These are phyloP conservation scores for Masticophis lateralis DNA, from an alignment of 2,797 vertebrate species.

Conservation along the genomic window DNA sequence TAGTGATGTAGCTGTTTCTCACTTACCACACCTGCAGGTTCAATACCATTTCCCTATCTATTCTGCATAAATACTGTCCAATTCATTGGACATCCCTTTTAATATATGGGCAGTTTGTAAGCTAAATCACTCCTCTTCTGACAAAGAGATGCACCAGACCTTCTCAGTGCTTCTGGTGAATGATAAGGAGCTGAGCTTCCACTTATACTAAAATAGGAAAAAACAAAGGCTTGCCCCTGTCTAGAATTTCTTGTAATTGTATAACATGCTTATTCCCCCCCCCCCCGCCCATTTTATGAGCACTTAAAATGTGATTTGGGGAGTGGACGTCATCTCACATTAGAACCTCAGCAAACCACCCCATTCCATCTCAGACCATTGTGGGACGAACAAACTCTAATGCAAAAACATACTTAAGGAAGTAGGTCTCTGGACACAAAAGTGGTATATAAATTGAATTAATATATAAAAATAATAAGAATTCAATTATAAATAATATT, in stretches of 20 bases:
- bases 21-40: neutral
- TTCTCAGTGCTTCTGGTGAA: neutral
- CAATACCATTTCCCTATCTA: neutral
- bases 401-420: neutral
- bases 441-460: neutral
- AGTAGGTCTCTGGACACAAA: neutral
- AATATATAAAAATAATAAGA: neutral
- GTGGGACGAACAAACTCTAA: neutral
- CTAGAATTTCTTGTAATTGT: neutral
- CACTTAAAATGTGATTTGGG: neutral
- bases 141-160: neutral
- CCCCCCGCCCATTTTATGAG: no score
- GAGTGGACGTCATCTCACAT: neutral
- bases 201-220: neutral
- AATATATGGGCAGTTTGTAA: neutral
- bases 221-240: neutral
- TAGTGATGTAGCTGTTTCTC: neutral
- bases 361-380: neutral
- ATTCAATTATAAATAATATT: neutral
- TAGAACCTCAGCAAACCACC: neutral
- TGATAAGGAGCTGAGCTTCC: neutral
- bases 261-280: neutral
- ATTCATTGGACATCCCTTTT: neutral
- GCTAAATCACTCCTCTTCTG: neutral
- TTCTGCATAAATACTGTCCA: neutral